Base-by-base conservation (phyloP, 1,140 invertebrate species). In the Globodera rostochiensis region DNA sequence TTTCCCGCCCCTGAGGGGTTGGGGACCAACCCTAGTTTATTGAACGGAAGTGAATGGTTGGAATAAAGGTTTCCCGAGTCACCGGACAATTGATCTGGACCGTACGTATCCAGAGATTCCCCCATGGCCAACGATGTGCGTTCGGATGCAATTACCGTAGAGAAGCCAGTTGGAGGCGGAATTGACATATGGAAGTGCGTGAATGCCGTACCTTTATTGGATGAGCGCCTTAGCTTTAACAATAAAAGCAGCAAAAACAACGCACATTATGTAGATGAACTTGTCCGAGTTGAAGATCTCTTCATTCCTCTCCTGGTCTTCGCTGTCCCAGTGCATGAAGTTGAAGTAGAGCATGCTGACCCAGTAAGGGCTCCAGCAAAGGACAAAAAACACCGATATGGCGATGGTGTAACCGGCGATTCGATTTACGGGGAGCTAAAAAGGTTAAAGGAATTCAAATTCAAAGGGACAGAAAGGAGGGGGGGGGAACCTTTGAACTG, bases 371-470 rank as follows among this genome's bases (percentile, higher is more conserved):
- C 69, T 73, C 88, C 88, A 89, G 79, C 88, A 89, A 19, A 90
- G 15, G 47, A 89, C 84, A 73, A 86, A 88, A 73, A 89, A 89
- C 6, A 82, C 79, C 19, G 87, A 89, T 73, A 89, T 89, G 49
- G 87, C 87, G 47, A 89, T 88, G 19, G 88, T 89, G 81, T 90
- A 89, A 15, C 80, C 73, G 57, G 88, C 88, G 45, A 89, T 88
- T n/a, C 85, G 79, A 45, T 77, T 81, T 11, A 89, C 84, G 21
- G 88, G 88, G 6, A 88, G 79, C 67, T 86, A 57, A 83, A 86
- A 50, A 49, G 11, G 46, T 25, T 25, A 71, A 64, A 8, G 19
- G 36, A n/a, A 73, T 15, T 19, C 25, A 78, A n/a, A 73, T 15
- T 19, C 25, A 78, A 79, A 50, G 46, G 11, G 75, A 57, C 15